These are phyloP conservation scores for Idaea aversata DNA, from an alignment of 2,888 invertebrate species.

Conservation along the genomic window DNA sequence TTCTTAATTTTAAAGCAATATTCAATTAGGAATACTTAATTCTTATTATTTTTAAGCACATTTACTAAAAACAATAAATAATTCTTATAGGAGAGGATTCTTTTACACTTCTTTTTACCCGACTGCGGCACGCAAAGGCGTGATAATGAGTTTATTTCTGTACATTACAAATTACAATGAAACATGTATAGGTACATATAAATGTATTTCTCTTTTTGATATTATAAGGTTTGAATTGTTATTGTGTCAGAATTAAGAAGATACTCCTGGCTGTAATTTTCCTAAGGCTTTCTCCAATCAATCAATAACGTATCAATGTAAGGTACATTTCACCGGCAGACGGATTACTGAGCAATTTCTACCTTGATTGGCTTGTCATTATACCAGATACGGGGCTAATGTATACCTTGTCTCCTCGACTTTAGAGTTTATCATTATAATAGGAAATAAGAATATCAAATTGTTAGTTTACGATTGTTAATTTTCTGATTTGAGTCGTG, in stretches of 20 bases:
- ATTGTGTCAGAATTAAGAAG: not conserved
- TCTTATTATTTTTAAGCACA: too few relatives aligned
- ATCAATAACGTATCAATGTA: slow-evolving; percentile 26
- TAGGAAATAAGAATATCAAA: not conserved
- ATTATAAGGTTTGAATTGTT: not conserved
- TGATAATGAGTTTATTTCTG: too few relatives aligned
- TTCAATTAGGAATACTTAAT: too few relatives aligned
- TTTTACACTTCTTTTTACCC: too few relatives aligned
- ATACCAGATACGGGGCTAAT: not conserved
- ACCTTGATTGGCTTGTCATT: not conserved
- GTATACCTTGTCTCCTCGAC: not conserved
- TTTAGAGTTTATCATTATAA: not conserved
- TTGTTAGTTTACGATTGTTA: slow-evolving; percentile 2
- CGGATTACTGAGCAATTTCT: slow-evolving; percentile 25
- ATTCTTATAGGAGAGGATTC: too few relatives aligned
- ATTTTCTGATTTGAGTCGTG: not conserved
- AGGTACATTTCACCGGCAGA: slow-evolving; percentile 15
- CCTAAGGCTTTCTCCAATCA: slow-evolving; percentile 25
- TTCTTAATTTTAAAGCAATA: too few relatives aligned
- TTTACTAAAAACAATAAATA: too few relatives aligned
- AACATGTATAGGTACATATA: too few relatives aligned
- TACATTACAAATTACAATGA: too few relatives aligned
- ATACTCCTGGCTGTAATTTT: slow-evolving; percentile 9
- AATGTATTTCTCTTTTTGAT: not conserved
- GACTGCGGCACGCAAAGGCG: too few relatives aligned